phyloP scores from a whole-genome alignment of 2,113 vertebrate genomes.

The Vulpes vulpes region DNA sequence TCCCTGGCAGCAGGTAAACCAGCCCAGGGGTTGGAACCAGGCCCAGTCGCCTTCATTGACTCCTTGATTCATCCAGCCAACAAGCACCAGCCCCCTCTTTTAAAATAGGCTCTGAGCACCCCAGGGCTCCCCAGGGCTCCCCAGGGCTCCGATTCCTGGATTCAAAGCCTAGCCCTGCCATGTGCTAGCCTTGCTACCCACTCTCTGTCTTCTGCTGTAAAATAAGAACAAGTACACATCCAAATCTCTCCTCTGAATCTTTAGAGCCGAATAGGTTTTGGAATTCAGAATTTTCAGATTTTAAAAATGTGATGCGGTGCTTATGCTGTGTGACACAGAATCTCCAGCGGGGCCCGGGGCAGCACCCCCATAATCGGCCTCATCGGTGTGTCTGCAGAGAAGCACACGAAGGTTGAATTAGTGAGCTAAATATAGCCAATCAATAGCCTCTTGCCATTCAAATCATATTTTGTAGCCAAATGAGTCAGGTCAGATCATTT shows the following conservation, averaged over 20 bases:
- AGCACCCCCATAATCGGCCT: not conserved
- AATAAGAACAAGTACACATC: not conserved
- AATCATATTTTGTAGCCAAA: not conserved
- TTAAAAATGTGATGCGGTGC: not conserved
- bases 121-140: too few relatives aligned
- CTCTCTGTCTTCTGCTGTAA: not conserved
- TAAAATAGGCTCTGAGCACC: too few relatives aligned
- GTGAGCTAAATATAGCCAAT: not conserved
- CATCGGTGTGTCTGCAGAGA: not conserved
- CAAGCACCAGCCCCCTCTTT: not conserved
- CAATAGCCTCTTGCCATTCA: not conserved
- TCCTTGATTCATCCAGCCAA: not conserved
- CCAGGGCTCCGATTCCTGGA: too few relatives aligned
- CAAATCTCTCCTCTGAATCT: not conserved
- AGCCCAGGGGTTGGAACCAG: slow-evolving; percentile 12
- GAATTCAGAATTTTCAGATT: not conserved
- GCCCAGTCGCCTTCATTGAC: not conserved
- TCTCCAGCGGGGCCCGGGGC: not conserved
- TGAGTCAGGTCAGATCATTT: not conserved
- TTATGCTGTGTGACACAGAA: rapidly evolving
- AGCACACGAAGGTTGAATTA: not conserved
- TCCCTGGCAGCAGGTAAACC: not conserved
- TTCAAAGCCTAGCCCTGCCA: not conserved
- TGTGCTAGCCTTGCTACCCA: rapidly evolving
- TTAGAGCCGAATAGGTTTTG: not conserved